Conservation (phyloP, 2,113 vertebrate genomes). For the Varanus komodoensis region DNA sequence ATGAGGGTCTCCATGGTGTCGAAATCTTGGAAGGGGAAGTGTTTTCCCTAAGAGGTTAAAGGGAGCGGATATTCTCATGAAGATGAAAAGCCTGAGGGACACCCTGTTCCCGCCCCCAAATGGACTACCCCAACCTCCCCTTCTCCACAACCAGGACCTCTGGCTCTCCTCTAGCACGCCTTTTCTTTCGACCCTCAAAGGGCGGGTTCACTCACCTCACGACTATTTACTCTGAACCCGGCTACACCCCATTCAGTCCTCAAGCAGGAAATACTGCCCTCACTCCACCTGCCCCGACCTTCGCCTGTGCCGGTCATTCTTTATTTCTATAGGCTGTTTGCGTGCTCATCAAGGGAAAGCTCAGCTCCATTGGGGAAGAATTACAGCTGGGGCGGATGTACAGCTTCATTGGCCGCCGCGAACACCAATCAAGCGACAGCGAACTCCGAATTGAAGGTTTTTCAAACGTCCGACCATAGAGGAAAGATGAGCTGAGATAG, state of each 20-base stretch:
- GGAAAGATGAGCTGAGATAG: neutral
- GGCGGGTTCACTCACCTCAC: neutral
- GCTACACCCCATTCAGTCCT: neutral
- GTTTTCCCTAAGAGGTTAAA: neutral
- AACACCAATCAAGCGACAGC: neutral
- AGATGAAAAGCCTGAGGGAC: neutral
- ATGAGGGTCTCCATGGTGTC: slow-evolving; percentile 82
- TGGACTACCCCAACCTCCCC: neutral
- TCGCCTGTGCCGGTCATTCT: neutral
- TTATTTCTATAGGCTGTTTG: neutral
- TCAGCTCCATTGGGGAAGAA: neutral
- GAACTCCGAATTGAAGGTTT: neutral
- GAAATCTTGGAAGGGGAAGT: neutral
- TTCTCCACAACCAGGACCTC: neutral
- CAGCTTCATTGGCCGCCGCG: neutral
- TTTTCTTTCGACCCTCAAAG: neutral
- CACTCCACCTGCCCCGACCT: neutral
- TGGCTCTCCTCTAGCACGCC: neutral
- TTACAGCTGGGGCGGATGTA: neutral
- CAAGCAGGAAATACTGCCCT: neutral
- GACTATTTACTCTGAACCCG: neutral
- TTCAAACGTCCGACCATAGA: neutral
- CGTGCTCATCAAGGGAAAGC: neutral
- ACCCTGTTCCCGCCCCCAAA: neutral
- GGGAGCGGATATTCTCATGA: neutral